A percentile compares a stretch with the other conserved stretches of the same genome.
phyloP scores from a whole-genome alignment of 2,888 invertebrate genomes.

The Eupithecia dodoneata region DNA sequence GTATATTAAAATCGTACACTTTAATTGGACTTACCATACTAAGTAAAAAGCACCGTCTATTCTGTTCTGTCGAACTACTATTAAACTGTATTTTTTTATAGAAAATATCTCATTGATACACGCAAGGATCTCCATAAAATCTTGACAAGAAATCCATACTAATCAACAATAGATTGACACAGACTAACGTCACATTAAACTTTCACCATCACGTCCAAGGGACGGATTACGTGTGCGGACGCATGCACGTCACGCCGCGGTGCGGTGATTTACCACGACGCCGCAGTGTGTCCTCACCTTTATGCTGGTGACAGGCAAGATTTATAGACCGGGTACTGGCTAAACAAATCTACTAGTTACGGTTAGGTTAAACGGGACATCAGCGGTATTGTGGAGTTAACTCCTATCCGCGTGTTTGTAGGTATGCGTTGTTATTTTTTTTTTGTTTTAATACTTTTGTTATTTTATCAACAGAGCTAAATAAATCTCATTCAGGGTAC shows the following conservation, averaged over 20 bases:
- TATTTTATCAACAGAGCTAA: conserved; percentile 17
- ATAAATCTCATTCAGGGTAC: conserved; percentile 11
- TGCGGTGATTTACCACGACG: conserved; percentile 58
- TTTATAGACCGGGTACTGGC: conserved; percentile 64
- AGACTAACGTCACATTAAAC: conserved; percentile 46
- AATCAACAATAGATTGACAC: background rate
- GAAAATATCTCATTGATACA: background rate
- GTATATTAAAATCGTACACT: too few species aligned
- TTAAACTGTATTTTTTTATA: too few species aligned
- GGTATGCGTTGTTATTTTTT: background rate
- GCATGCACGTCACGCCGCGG: conserved; percentile 66
- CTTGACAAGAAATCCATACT: background rate
- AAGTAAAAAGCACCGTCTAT: too few species aligned
- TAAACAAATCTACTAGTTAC: conserved; percentile 48
- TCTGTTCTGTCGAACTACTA: too few species aligned
- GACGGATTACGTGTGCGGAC: conserved; percentile 56
- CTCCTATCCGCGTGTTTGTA: background rate
- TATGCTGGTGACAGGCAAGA: conserved; percentile 67
- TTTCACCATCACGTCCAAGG: conserved; percentile 52
- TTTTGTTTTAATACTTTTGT: background rate
- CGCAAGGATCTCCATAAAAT: background rate
- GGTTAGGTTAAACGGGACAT: conserved; percentile 24
- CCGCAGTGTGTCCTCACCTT: conserved; percentile 70
- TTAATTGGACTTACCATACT: too few species aligned
- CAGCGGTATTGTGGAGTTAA: background rate